These are phyloP conservation scores for Cacatua alba DNA, from an alignment of 2,113 vertebrate species.

Conservation along the genomic window DNA sequence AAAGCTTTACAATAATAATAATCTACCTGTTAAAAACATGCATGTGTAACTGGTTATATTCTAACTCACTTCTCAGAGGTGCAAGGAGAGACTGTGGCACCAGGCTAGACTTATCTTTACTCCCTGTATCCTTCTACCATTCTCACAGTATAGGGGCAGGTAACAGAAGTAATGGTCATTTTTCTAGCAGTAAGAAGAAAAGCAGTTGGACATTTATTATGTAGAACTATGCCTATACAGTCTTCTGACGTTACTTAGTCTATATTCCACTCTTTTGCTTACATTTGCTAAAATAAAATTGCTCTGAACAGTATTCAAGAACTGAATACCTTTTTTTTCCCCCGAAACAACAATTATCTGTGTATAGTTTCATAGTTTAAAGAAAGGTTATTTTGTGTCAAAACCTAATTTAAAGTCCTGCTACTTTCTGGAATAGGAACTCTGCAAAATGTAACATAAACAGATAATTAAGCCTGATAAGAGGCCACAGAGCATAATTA, in stretches of 20 bases:
- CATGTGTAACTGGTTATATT: background rate
- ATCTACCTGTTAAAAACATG: background rate
- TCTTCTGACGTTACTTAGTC: background rate
- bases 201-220: background rate
- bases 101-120: background rate
- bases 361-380: background rate
- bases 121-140: background rate
- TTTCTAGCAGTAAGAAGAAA: background rate
- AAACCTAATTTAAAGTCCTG: background rate
- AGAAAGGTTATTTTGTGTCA: background rate
- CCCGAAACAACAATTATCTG: background rate
- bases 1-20: background rate
- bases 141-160: background rate
- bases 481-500: background rate
- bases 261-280: background rate
- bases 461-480: background rate
- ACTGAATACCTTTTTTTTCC: background rate
- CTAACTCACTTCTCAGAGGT: background rate
- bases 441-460: background rate
- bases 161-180: background rate
- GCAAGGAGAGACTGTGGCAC: background rate
- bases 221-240: background rate
- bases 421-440: background rate
- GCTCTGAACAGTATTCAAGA: background rate
- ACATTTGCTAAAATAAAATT: background rate